Percentiles rank a stretch among this genome's conserved stretches.
These are phyloP conservation scores for Ailuropoda melanoleuca DNA, from an alignment of 2,113 vertebrate genomes.

Conservation along the genomic window DNA sequence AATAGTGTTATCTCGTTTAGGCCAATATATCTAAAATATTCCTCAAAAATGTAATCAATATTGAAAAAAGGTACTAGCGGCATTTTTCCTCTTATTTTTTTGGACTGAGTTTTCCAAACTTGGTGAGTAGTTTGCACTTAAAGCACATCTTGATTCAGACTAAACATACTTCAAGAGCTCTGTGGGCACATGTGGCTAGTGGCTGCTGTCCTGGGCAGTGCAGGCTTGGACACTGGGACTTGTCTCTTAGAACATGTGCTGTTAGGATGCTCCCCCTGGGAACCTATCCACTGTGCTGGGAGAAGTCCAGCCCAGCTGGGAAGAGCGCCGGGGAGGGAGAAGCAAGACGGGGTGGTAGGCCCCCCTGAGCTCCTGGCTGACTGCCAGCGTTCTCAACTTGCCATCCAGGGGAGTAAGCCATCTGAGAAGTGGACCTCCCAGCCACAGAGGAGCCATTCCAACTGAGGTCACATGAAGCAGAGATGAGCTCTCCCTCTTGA, in stretches of 20 bases:
- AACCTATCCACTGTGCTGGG: accelerated
- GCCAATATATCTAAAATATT: background rate
- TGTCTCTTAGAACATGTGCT: background rate
- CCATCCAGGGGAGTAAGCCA: background rate
- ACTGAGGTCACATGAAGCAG: background rate
- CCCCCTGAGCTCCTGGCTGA: background rate
- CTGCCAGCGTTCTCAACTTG: background rate
- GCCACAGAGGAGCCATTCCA: background rate
- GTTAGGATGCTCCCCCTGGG: background rate
- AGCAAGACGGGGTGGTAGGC: background rate
- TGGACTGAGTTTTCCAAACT: background rate
- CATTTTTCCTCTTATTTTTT: background rate
- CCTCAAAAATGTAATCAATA: background rate
- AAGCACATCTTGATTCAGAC: background rate
- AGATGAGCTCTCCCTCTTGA: background rate
- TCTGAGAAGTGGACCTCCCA: background rate
- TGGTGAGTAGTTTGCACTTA: background rate
- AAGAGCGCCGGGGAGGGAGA: background rate
- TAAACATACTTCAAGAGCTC: background rate
- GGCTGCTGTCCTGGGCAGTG: background rate
- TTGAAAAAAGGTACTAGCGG: background rate
- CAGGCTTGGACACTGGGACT: no score
- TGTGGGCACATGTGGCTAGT: accelerated
- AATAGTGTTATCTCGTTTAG: background rate
- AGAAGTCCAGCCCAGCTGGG: background rate